Evolutionary conservation across 2,113 vertebrate genomes (phyloP).

Genomic region (Eulemur rufifrons): DNA sequence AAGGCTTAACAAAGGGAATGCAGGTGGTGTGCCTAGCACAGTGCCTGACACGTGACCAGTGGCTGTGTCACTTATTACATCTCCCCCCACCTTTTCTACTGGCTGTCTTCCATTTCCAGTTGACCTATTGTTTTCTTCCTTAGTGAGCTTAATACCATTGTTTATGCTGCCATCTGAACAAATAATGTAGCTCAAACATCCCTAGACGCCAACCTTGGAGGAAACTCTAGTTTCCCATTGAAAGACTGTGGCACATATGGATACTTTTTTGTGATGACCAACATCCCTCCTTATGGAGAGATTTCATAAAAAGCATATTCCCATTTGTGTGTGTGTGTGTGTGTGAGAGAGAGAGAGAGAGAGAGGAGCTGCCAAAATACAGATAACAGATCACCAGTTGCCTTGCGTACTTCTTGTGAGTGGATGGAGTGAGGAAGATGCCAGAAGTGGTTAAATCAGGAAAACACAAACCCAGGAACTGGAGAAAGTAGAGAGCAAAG

Average conservation of each 20-base stretch:
- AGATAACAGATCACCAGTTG: background rate
- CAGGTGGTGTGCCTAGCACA: background rate
- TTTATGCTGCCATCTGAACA: background rate
- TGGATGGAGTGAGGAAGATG: background rate
- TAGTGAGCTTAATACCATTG: background rate
- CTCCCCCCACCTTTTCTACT: background rate
- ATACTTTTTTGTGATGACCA: background rate
- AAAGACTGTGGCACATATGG: background rate
- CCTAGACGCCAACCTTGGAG: background rate
- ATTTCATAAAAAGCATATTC: slow-evolving; percentile 16
- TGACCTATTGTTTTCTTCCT: background rate
- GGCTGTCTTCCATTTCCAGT: background rate
- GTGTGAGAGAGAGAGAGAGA: no score
- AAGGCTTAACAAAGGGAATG: background rate
- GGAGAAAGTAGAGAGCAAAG: background rate
- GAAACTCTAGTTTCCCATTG: slow-evolving; percentile 5
- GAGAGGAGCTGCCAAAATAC: background rate
- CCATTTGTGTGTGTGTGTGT: background rate
- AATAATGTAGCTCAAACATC: background rate
- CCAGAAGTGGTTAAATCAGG: background rate
- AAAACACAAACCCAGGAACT: background rate
- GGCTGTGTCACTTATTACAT: background rate
- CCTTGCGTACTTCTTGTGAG: background rate
- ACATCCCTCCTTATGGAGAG: background rate
- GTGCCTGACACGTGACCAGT: background rate